phyloP scores from a whole-genome alignment of 2,888 invertebrate species.

The Antheraea yamamai region DNA sequence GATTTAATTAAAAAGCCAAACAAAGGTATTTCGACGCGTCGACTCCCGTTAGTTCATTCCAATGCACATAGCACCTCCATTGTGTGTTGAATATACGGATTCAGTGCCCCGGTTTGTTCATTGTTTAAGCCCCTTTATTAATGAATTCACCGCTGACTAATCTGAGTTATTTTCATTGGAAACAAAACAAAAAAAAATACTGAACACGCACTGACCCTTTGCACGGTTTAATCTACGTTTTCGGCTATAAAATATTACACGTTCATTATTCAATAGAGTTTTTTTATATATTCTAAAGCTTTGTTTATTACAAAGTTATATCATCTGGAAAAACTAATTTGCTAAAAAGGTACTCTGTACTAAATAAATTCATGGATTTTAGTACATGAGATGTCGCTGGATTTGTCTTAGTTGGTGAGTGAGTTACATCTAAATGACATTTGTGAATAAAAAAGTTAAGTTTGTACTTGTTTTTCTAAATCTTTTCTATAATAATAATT shows the following conservation, averaged over 20 bases:
- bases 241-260: background rate
- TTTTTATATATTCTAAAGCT: background rate
- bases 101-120: constrained; percentile 38
- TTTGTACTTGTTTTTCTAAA: no score
- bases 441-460: no score
- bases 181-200: background rate
- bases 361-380: no score
- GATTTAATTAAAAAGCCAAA: constrained; percentile 11
- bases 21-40: constrained; percentile 33
- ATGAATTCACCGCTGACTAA: constrained; percentile 53
- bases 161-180: constrained; percentile 42
- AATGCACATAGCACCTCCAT: constrained; percentile 37
- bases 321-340: background rate
- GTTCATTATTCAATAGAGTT: background rate
- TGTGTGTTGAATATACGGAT: constrained; percentile 50
- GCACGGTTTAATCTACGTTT: background rate
- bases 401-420: background rate
- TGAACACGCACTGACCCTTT: background rate
- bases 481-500: no score
- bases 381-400: background rate
- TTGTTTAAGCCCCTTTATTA: constrained; percentile 49
- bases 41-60: constrained; percentile 44
- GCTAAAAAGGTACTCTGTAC: no score
- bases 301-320: background rate
- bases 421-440: no score